Conservation (phyloP, 2,888 invertebrate genomes). For the Chymomyza fuscimana region DNA sequence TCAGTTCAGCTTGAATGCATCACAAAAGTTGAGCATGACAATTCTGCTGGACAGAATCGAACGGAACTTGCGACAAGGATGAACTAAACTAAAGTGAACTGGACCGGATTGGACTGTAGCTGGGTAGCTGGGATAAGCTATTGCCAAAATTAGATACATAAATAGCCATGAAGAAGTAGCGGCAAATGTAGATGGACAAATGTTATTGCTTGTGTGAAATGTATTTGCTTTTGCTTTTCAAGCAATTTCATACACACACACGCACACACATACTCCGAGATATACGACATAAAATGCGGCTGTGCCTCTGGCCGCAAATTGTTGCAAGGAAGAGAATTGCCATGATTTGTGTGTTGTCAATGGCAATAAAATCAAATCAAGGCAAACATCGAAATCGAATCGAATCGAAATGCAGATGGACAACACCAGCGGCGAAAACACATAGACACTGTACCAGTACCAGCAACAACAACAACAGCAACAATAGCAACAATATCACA, state of each 20-base stretch:
- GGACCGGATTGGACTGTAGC: not conserved
- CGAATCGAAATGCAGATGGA: slow-evolving; percentile 29
- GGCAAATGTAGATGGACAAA: slow-evolving; percentile 11
- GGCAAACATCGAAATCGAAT: slow-evolving; percentile 24
- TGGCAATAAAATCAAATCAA: slow-evolving; percentile 30
- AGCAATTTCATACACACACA: not conserved
- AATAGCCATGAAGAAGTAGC: slow-evolving; percentile 7
- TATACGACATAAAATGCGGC: slow-evolving; percentile 6
- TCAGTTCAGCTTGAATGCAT: not conserved
- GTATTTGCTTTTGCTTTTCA: slow-evolving; percentile 1
- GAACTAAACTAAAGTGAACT: not conserved
- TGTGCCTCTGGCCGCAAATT: slow-evolving; percentile 6
- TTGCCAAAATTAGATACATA: slow-evolving; percentile 14
- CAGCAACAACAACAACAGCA: not conserved
- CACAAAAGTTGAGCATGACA: not conserved
- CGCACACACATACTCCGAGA: not conserved
- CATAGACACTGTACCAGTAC: too few species aligned
- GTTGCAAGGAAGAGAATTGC: slow-evolving; percentile 16
- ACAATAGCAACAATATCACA: not conserved
- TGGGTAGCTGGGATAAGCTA: not conserved
- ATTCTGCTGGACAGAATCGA: not conserved
- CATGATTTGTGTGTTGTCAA: slow-evolving; percentile 30
- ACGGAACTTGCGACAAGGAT: not conserved
- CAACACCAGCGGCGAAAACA: slow-evolving; percentile 7
- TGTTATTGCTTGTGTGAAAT: slow-evolving; percentile 9